Base-by-base conservation (phyloP, 2,888 invertebrate genomes). In the Tridacna gigas region DNA sequence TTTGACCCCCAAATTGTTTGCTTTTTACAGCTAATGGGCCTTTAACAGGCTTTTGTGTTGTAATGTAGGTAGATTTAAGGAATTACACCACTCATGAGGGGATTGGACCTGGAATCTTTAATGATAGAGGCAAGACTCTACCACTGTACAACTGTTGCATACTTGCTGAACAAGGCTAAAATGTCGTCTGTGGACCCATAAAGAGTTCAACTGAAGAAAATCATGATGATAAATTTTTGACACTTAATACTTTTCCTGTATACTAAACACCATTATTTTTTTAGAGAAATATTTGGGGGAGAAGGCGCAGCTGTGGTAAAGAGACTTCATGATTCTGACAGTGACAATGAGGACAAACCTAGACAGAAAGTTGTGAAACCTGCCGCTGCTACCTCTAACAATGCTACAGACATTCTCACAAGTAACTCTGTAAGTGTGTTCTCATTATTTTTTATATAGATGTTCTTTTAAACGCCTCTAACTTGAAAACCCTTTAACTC, bases 271-370 rank as follows among this genome's bases (percentile, higher is more conserved):
- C 12, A 26, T 22, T 74, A 25, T 75, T 13, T 26, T 25, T 79
- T 86, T 83, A 94, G 94, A 81, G 91, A 93, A 1, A 90, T 93
- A 75, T 93, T 94, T 91, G 92, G 92, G n/a, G 90, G 90, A 65
- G 88, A 89, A 26, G 88, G 89, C 26, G 89, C 89, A 0, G 88
- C 86, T 60, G 79, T 86, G n/a, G 89, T 93, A 0, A 94, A 94
- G 77, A 85, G 94, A 66, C 86, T 94, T 20, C 84, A 90, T 48
- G 93, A 94, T 74, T 92, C 91, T 0, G 92, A 92, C 66, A 88
- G 86, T 74, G 92, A 92, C 61, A 79, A 82, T 65, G 91, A 91
- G 51, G 91, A 91, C 7, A 77, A 82, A 28, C 71, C 51, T 0
- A 22, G 25, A 48, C 71, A 51, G 18, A 69, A 69, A 69, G 18